These are phyloP conservation scores for Actinostola sp. DNA, from an alignment of 92 coral and sea anemone genomes.

Conservation along the genomic window DNA sequence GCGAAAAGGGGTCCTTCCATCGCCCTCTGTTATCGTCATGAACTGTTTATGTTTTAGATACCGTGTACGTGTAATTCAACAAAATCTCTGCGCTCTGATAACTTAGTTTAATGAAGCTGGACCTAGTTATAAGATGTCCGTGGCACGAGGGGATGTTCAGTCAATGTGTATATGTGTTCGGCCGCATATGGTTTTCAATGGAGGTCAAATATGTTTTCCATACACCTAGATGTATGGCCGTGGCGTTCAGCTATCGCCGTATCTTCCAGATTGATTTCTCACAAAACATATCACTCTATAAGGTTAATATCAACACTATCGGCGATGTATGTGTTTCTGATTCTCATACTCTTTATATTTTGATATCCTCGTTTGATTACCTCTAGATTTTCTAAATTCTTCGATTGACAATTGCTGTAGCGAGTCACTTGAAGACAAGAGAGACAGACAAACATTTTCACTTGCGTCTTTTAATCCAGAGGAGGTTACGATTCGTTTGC, in stretches of 20 bases:
- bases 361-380: background rate
- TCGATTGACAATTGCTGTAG: background rate
- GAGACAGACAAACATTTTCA: background rate
- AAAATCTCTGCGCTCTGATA: slow-evolving; percentile 7
- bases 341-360: slow-evolving; percentile 1
- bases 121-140: background rate
- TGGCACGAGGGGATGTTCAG: background rate
- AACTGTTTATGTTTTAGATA: background rate
- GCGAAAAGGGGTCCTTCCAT: slow-evolving; percentile 7
- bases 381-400: background rate
- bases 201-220: slow-evolving; percentile 17
- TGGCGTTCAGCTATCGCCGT: background rate
- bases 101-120: background rate
- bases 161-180: background rate
- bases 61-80: slow-evolving; percentile 1
- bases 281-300: slow-evolving; percentile 15
- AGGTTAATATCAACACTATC: slow-evolving; percentile 23
- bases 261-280: slow-evolving; percentile 22
- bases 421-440: too few species aligned
- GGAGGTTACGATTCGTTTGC: too few species aligned
- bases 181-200: slow-evolving; percentile 1
- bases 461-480: too few species aligned
- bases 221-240: background rate
- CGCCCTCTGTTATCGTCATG: slow-evolving; percentile 1
- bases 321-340: slow-evolving; percentile 9